Evolutionary conservation across 1,140 invertebrate genomes (phyloP).

Genomic region (Saxidomus purpurata): DNA sequence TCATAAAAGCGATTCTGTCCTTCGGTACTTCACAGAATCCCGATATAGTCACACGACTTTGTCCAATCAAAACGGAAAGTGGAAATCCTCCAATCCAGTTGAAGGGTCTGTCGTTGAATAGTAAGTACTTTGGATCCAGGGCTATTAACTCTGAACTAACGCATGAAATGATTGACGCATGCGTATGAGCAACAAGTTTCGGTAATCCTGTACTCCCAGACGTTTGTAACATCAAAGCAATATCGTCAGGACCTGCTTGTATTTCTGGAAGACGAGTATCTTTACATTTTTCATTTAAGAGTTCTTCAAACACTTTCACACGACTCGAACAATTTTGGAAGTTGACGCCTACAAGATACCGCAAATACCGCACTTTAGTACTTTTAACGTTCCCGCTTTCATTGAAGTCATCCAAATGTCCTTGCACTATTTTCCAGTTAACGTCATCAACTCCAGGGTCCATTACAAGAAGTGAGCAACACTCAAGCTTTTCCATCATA

Average conservation of each 20-base stretch:
- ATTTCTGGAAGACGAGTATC: not conserved
- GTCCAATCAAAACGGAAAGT: slow-evolving; percentile 2
- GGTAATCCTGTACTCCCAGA: slow-evolving; percentile 42
- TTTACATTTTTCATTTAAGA: not conserved
- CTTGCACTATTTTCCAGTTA: slow-evolving; percentile 8
- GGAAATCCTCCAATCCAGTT: slow-evolving; percentile 40
- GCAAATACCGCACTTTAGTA: not conserved
- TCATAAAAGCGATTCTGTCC: not conserved
- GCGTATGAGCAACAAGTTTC: slow-evolving; percentile 32
- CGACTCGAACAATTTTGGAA: not conserved
- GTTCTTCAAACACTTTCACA: not conserved
- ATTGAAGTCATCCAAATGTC: not conserved
- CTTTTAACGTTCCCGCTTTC: not conserved
- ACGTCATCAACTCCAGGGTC: slow-evolving; percentile 19
- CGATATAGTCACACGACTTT: not conserved
- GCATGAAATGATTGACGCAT: not conserved
- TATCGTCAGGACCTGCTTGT: not conserved
- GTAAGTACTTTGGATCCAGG: not conserved
- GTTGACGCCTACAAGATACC: not conserved
- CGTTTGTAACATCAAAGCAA: slow-evolving; percentile 10
- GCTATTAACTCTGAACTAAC: too few relatives aligned
- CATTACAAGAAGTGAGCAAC: slow-evolving; percentile 21
- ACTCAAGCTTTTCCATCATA: slow-evolving; percentile 3
- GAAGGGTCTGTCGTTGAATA: slow-evolving; percentile 39
- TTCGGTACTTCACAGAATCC: slow-evolving; percentile 2